Conservation (phyloP, 1,140 invertebrate species). For the Hypsibius dujardini region DNA sequence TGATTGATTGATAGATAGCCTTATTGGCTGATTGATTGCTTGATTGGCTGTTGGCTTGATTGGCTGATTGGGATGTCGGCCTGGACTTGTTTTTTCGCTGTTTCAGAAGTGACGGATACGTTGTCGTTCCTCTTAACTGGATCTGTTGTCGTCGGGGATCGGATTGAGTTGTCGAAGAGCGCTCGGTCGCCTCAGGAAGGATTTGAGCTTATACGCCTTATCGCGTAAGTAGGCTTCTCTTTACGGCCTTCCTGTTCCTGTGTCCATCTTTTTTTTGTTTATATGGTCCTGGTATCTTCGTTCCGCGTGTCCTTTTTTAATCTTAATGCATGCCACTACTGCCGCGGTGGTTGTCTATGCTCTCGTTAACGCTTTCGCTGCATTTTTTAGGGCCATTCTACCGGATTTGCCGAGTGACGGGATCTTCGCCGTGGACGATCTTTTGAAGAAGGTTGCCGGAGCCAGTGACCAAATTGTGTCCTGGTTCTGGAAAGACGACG, state of each 20-base stretch:
- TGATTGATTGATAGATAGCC: too few species aligned
- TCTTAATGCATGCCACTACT: too few species aligned
- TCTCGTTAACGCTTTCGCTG: slow-evolving; percentile 41
- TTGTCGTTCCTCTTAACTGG: slow-evolving; percentile 75
- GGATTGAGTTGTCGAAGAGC: slow-evolving; percentile 23
- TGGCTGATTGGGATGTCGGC: slow-evolving; percentile 2
- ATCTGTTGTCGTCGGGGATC: slow-evolving; percentile 31
- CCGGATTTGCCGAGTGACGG: slow-evolving; percentile 77
- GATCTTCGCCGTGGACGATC: slow-evolving; percentile 72
- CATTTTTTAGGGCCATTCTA: slow-evolving; percentile 56
- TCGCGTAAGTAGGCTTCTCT: slow-evolving; percentile 25
- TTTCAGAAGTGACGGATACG: slow-evolving; percentile 68
- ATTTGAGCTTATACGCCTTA: slow-evolving; percentile 20
- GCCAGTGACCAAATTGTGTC: slow-evolving; percentile 48
- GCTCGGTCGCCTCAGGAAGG: slow-evolving; percentile 19
- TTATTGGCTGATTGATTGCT: too few species aligned
- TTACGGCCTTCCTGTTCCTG: too few species aligned
- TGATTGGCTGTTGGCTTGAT: neutral
- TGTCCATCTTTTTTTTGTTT: too few species aligned
- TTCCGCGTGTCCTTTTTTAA: too few species aligned
- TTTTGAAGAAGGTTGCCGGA: slow-evolving; percentile 53
- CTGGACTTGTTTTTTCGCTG: slow-evolving; percentile 19
- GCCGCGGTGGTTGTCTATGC: slow-evolving; percentile 46
- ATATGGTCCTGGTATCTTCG: too few species aligned
- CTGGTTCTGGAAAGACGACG: slow-evolving; percentile 88